These are phyloP conservation scores for Leptoclinus maculatus DNA, from an alignment of 2,797 vertebrate species.

Conservation along the genomic window DNA sequence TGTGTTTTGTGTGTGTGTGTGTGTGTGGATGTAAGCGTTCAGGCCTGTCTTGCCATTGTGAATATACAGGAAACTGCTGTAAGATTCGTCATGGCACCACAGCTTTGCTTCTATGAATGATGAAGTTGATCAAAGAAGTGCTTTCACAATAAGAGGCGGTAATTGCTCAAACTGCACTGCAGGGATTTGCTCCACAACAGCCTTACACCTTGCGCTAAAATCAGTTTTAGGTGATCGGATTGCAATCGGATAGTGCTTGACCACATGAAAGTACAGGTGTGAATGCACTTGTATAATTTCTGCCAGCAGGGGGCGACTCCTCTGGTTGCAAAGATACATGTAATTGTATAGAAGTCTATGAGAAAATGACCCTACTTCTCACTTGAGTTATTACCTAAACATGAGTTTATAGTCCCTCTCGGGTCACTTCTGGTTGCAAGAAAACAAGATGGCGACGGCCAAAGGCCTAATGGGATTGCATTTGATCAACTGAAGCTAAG, in stretches of 20 bases:
- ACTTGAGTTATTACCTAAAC: no score
- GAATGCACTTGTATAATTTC: neutral
- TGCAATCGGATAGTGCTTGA: no score
- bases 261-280: neutral
- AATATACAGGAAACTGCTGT: slow-evolving; percentile 4
- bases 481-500: no score
- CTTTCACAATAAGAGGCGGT: neutral
- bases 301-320: neutral
- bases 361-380: no score
- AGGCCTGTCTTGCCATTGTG: neutral
- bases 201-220: neutral
- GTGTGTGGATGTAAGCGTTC: slow-evolving; percentile 6
- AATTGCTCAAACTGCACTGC: neutral
- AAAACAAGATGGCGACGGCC: no score
- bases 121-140: neutral
- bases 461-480: no score
- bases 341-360: neutral
- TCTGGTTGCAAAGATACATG: neutral
- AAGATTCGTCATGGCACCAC: slow-evolving; percentile 11
- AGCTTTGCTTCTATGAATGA: slow-evolving; percentile 1
- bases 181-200: neutral
- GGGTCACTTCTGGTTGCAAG: no score
- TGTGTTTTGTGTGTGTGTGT: neutral
- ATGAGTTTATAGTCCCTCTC: no score
- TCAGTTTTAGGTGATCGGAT: no score